Percentiles rank a stretch among this genome's conserved stretches.
phyloP scores from a whole-genome alignment of 2,888 invertebrate genomes.

The Chymomyza fuscimana region DNA sequence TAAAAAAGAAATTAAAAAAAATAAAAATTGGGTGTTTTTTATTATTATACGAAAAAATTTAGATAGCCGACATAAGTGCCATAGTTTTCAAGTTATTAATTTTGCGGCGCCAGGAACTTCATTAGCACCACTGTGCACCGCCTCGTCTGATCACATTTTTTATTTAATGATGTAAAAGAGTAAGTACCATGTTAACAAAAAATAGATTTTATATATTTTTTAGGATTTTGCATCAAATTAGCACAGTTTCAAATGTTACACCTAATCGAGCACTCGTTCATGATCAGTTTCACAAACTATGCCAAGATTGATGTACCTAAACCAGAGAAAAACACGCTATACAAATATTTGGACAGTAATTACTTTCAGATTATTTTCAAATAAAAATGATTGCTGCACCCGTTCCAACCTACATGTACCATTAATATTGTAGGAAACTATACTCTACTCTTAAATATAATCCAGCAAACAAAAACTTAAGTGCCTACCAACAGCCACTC shows the following conservation, averaged over 20 bases:
- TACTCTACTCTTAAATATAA: not conserved
- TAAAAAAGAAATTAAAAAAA: too few species aligned
- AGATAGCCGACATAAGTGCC: too few species aligned
- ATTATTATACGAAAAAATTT: too few species aligned
- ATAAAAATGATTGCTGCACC: not conserved
- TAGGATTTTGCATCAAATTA: too few species aligned
- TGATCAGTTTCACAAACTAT: constrained; percentile 15
- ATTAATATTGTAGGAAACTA: not conserved
- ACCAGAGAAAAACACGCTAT: not conserved
- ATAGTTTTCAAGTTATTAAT: too few species aligned
- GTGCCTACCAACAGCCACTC: not conserved
- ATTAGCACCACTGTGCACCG: too few species aligned
- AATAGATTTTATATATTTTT: too few species aligned
- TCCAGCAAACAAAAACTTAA: not conserved
- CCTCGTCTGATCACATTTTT: too few species aligned
- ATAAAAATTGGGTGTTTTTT: too few species aligned
- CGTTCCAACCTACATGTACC: not conserved
- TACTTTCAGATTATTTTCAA: not conserved
- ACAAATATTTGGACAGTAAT: not conserved
- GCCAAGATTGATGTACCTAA: constrained; percentile 5
- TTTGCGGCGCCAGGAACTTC: too few species aligned
- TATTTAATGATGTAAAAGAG: too few species aligned
- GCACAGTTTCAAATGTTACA: not conserved
- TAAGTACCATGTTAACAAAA: too few species aligned
- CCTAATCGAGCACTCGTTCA: constrained; percentile 42